Evolutionary conservation across 2,797 vertebrate species (phyloP).

Genomic region (Pteropus rufus): DNA sequence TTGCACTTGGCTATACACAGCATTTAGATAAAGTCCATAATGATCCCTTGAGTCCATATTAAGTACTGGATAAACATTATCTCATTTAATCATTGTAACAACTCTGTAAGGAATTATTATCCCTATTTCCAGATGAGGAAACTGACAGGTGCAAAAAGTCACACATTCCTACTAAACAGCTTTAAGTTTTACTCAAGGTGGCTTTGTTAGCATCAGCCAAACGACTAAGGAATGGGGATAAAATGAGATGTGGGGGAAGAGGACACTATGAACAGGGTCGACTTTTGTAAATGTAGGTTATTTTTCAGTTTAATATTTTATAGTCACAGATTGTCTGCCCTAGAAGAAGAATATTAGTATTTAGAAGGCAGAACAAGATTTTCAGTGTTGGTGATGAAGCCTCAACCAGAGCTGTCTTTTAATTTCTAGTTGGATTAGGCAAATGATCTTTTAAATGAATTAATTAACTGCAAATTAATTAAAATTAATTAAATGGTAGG

Average conservation of each 20-base stretch:
- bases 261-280: not conserved
- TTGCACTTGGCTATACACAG: not conserved
- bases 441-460: constrained; percentile 24
- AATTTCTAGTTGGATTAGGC: not conserved
- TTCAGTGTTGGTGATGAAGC: not conserved
- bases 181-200: not conserved
- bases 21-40: not conserved
- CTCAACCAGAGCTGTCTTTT: not conserved
- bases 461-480: constrained; percentile 55
- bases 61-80: not conserved
- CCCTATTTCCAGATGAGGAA: not conserved
- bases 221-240: not conserved
- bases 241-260: not conserved
- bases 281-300: not conserved
- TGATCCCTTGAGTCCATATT: not conserved
- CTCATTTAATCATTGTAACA: not conserved
- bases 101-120: not conserved
- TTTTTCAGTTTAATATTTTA: not conserved
- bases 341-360: not conserved
- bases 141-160: not conserved
- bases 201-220: not conserved
- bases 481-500: constrained; percentile 48
- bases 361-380: not conserved
- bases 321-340: not conserved
- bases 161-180: not conserved